Evolutionary conservation across 2,797 vertebrate species (phyloP), one percentile per base, ranked within the genome.

Genomic region (Phalanger gymnotis): DNA sequence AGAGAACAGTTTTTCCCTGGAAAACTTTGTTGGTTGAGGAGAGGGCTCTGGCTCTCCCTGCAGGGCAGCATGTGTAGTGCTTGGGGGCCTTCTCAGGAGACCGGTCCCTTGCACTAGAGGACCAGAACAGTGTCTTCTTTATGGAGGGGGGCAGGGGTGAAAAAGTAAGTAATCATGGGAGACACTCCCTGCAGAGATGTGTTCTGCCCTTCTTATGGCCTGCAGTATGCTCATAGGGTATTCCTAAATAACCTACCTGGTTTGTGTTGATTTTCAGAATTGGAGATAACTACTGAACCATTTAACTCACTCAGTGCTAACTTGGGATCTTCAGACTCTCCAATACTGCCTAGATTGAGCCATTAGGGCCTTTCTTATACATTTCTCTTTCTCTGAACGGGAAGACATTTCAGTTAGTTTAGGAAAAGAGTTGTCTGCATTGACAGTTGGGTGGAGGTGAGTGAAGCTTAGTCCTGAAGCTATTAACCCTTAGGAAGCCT

Each of bases 1-100:
- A 55, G 53, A 95, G 91, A 54, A n/a, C 92, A 94, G 93, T 54
- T 96, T 96, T 96, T 92, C 52, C 91, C 31, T 53, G 73, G 95
- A 87, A 94, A 98, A 97, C 96, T 96, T 98, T 51, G 91, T 94
- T 34, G 28, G 22, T 6, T 92, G 92, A 92, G 61, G 54, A 57
- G 73, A 53, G 47, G 93, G 54, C n/a, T 91, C 22, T 54, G 91
- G 93, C 61, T 25, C 31, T 95, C 91, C 56, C 94, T 90, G 31
- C 34, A 66, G 95, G 91, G 92, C 16, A 13, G 57, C 4, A 0
- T 14, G 90, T 51, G 73, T 12, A 28, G 81, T 91, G 91, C 91
- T 53, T 57, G 53, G 3, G n/a, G 73, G 30, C 56, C 92, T 58
- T 55, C 91, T 91, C 81, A 90, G 96, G 54, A 90, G 61, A 25